These are phyloP conservation scores for Charina bottae DNA, from an alignment of 2,113 vertebrate species.

Conservation along the genomic window DNA sequence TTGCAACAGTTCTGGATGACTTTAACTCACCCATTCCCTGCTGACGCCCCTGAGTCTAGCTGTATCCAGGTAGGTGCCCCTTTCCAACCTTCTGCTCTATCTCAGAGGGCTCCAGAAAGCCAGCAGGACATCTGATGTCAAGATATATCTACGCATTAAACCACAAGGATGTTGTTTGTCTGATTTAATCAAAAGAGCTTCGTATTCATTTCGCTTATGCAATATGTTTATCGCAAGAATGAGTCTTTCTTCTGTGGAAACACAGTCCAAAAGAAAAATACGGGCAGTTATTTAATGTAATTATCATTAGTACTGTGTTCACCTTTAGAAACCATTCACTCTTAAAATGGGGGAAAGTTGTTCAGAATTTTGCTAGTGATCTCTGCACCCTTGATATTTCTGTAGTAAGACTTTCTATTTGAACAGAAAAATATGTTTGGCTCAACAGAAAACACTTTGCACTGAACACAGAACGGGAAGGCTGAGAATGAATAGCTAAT, in stretches of 20 bases:
- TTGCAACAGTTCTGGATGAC: not conserved
- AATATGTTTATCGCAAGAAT: not conserved
- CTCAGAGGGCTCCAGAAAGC: not conserved
- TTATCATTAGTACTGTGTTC: slow-evolving; percentile 20
- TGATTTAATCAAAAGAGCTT: not conserved
- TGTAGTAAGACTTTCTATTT: not conserved
- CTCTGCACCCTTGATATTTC: slow-evolving; percentile 13
- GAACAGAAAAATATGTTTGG: slow-evolving; percentile 7
- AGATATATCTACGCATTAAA: not conserved
- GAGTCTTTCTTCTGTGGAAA: slow-evolving; percentile 33
- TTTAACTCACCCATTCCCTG: not conserved
- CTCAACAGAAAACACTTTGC: slow-evolving; percentile 11
- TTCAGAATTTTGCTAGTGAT: not conserved
- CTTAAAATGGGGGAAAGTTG: not conserved
- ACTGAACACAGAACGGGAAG: slow-evolving; percentile 12
- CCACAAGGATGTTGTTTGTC: not conserved
- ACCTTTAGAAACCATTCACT: not conserved
- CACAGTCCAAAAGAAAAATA: not conserved
- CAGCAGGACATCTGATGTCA: too few relatives aligned
- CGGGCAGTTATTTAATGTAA: not conserved
- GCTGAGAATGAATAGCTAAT: slow-evolving; percentile 19
- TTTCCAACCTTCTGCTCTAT: not conserved
- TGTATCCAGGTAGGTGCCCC: not conserved
- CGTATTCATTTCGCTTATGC: not conserved
- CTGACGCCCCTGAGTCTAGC: not conserved